phyloP scores from a whole-genome alignment of 2,113 vertebrate species.

The Sturnira hondurensis region DNA sequence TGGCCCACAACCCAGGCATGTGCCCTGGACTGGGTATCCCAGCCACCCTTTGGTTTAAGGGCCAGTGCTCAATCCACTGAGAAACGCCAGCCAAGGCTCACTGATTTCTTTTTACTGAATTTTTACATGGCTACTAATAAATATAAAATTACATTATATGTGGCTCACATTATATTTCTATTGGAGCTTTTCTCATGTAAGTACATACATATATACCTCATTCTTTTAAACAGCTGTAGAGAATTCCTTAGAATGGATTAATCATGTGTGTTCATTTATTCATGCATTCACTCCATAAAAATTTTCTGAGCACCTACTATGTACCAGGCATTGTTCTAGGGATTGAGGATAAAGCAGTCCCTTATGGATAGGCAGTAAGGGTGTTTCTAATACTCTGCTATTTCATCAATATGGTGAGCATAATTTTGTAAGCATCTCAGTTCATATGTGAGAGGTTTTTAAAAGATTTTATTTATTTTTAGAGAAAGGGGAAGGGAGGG shows the following conservation, averaged over 20 bases:
- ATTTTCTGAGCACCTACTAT: background rate
- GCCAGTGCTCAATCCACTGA: too few species aligned
- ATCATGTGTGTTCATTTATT: background rate
- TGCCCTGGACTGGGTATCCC: too few species aligned
- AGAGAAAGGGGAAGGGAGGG: too few species aligned
- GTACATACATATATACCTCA: background rate
- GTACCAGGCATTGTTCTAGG: background rate
- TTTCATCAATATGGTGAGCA: background rate
- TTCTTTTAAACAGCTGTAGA: background rate
- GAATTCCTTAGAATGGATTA: background rate
- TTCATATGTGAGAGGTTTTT: background rate
- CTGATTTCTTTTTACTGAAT: background rate
- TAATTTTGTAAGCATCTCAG: background rate
- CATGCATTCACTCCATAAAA: background rate
- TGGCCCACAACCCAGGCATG: too few species aligned
- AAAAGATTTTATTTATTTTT: too few species aligned
- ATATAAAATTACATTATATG: background rate
- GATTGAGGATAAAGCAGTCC: background rate
- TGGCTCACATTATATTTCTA: background rate
- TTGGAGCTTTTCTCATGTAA: background rate
- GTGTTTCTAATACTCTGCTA: conserved; percentile 3
- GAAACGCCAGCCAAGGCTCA: too few species aligned
- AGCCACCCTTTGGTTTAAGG: too few species aligned
- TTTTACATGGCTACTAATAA: background rate
- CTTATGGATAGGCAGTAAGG: background rate